A percentile compares a stretch with the other conserved stretches of the same genome.
These are phyloP conservation scores for Athripsodes cinereus DNA, from an alignment of 2,888 invertebrate genomes.

Conservation along the genomic window DNA sequence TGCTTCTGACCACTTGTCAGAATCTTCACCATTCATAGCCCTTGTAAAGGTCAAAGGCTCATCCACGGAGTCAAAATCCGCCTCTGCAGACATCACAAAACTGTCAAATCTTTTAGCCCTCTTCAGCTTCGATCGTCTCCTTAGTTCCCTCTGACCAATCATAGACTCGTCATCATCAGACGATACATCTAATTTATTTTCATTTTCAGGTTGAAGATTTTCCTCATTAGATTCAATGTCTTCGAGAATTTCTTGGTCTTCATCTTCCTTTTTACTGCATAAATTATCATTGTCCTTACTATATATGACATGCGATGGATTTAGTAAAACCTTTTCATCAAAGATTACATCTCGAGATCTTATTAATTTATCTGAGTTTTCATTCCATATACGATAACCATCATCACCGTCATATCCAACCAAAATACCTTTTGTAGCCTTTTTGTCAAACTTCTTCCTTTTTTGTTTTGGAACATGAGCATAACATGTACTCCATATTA, in stretches of 20 bases:
- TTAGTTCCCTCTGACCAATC: neutral
- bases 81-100: neutral
- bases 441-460: too few species aligned
- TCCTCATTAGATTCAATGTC: constrained; percentile 8
- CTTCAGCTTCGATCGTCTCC: neutral
- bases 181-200: neutral
- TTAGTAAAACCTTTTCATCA: neutral
- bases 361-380: neutral
- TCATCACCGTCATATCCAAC: too few species aligned
- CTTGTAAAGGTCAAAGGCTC: too few species aligned
- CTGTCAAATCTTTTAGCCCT: neutral
- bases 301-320: neutral
- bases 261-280: neutral
- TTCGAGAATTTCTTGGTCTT: neutral
- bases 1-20: too few species aligned
- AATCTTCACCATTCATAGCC: too few species aligned
- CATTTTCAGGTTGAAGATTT: neutral
- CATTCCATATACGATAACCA: constrained; percentile 12
- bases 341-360: neutral
- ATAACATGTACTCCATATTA: too few species aligned
- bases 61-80: constrained; percentile 8
- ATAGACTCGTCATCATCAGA: neutral
- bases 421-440: too few species aligned
- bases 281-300: neutral
- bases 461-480: too few species aligned